Conservation (phyloP, 1,140 invertebrate genomes). For the Aphelinus certus region DNA sequence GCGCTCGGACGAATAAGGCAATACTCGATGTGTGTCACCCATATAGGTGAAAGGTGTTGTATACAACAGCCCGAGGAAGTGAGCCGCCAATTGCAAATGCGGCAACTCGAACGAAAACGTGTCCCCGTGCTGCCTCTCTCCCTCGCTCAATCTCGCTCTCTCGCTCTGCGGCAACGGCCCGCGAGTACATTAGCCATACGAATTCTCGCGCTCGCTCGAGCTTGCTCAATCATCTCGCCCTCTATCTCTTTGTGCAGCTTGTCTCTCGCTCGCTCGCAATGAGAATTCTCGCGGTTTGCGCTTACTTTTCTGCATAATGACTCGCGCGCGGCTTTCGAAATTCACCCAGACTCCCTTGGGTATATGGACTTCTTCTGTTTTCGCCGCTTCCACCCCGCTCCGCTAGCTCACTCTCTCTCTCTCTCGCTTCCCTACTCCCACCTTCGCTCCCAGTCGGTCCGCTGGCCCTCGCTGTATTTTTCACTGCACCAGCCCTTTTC, state of each 20-base stretch:
- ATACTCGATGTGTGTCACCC: background rate
- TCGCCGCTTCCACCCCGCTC: background rate
- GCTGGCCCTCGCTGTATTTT: background rate
- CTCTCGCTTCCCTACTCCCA: too few relatives aligned
- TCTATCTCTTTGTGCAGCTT: too few relatives aligned
- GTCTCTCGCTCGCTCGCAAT: background rate
- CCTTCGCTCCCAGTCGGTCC: background rate
- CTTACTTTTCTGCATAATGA: slow-evolving; percentile 18
- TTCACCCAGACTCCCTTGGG: background rate
- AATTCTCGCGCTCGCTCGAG: background rate
- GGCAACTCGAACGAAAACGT: background rate
- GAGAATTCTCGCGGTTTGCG: slow-evolving; percentile 4
- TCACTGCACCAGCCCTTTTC: background rate
- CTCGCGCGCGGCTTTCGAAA: background rate
- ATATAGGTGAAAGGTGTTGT: slow-evolving; percentile 15
- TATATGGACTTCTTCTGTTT: background rate
- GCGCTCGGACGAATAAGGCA: background rate
- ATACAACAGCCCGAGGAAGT: background rate
- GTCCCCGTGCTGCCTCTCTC: background rate
- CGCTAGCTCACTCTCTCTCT: too few relatives aligned
- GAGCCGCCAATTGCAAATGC: background rate
- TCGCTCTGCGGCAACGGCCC: too few relatives aligned
- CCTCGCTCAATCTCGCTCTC: background rate
- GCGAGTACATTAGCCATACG: too few relatives aligned
- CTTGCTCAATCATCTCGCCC: slow-evolving; percentile 7